phyloP scores from a whole-genome alignment of 2,888 invertebrate genomes.

The Tribolium freemani region DNA sequence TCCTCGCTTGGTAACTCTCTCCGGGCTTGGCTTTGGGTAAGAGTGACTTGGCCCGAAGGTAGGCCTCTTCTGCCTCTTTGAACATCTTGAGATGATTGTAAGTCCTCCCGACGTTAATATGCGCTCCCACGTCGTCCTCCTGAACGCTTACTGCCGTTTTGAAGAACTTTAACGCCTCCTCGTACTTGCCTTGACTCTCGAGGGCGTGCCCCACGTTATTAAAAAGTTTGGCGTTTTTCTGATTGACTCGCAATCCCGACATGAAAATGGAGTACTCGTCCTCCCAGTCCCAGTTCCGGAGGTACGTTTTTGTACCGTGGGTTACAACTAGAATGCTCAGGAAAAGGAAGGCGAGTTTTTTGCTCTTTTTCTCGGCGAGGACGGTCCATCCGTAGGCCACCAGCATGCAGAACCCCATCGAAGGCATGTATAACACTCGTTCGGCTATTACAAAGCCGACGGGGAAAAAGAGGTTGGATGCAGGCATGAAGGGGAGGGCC shows the following conservation, averaged over 20 bases:
- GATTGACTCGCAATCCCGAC: constrained; percentile 89
- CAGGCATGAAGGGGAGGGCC: constrained; percentile 93
- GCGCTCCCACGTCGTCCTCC: constrained; percentile 96
- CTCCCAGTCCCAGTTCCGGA: constrained; percentile 93
- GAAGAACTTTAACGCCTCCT: constrained; percentile 91
- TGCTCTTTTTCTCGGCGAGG: constrained; percentile 76
- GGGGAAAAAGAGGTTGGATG: constrained; percentile 97
- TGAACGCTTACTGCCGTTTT: constrained; percentile 94
- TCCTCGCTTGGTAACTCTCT: constrained; percentile 94
- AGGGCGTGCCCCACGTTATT: constrained; percentile 98
- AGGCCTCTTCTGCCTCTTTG: constrained; percentile 93
- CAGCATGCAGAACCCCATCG: constrained; percentile 96
- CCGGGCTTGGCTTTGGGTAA: constrained; percentile 93
- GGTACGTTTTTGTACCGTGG: constrained; percentile 88
- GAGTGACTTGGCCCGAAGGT: constrained; percentile 89
- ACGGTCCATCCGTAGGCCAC: constrained; percentile 89
- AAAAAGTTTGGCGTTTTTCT: constrained; percentile 94
- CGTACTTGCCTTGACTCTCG: constrained; percentile 78
- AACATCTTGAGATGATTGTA: constrained; percentile 92
- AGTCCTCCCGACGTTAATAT: constrained; percentile 96
- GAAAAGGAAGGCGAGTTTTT: constrained; percentile 76
- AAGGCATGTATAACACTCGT: constrained; percentile 94
- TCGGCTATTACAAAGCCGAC: constrained; percentile 98
- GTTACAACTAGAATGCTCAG: constrained; percentile 78
- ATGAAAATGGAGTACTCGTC: constrained; percentile 95